Conservation (phyloP, 1,140 invertebrate species). For the Luehdorfia chinensis region DNA sequence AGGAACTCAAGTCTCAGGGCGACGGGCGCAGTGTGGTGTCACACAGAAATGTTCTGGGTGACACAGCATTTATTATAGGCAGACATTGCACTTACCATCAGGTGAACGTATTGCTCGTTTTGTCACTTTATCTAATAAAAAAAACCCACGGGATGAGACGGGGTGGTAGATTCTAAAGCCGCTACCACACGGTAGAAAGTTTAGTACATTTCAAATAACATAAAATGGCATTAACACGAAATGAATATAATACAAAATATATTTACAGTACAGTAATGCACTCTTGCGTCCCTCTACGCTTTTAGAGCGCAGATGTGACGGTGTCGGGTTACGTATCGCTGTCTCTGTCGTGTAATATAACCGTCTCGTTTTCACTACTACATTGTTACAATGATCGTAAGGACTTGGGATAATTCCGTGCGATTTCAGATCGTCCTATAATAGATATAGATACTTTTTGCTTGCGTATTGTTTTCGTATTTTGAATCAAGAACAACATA, state of each 20-base stretch:
- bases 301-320: constrained; percentile 53
- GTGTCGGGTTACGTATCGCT: constrained; percentile 42
- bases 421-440: constrained; percentile 5
- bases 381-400: constrained; percentile 1
- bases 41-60: no score
- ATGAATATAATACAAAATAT: constrained; percentile 14
- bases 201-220: neutral
- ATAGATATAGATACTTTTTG: neutral
- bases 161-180: no score
- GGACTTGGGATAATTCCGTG: neutral
- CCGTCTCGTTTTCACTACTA: constrained; percentile 28
- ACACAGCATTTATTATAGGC: no score
- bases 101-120: no score
- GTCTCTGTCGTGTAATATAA: constrained; percentile 33
- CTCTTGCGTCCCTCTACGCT: constrained; percentile 30
- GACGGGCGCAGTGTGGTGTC: no score
- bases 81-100: no score
- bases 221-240: no score
- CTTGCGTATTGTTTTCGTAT: neutral
- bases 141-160: no score
- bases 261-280: constrained; percentile 17
- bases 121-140: no score
- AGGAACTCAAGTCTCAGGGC: no score
- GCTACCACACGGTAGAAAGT: no score
- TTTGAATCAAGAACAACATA: no score